Base-by-base conservation (phyloP, 2,888 invertebrate species). In the Mystacides longicornis region DNA sequence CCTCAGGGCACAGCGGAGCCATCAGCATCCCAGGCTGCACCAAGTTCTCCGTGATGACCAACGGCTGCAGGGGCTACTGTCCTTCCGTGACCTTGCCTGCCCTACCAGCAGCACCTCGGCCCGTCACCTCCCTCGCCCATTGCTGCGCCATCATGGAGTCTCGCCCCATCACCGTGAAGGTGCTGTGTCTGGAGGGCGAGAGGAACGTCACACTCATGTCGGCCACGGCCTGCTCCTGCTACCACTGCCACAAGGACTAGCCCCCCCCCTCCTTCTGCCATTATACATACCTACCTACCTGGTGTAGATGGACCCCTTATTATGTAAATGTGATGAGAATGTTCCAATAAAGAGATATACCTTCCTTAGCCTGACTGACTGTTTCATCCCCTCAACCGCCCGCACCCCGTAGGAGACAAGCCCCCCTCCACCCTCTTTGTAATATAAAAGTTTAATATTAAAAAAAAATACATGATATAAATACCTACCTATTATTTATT, bases 131-230 rank as follows among this genome's bases (percentile, higher is more conserved):
- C 1, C 79, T 89, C 31, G 92, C 90, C 9, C 88, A 92, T 67
- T 93, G 93, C 71, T 93, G 93, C 71, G 90, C 89, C 69, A 93
- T 93, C 65, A 88, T 89, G 85, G 89, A 91, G 65, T 86, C 91
- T 0, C 89, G 90, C 19, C 77, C 89, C 82, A 82, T 89, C 51
- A 83, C 85, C 62, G 87, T 86, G 7, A 80, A 82, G 63, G 89
- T 91, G 2, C 74, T 86, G 59, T 93, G 92, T 69, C 72, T 89
- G 58, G 88, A 87, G 52, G 92, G 91, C 22, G 80, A 85, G 63
- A 80, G 87, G 64, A 86, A 85, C 64, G 75, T 91, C 56, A 82
- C 85, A 54, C 91, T 92, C 68, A 90, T 89, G 70, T 91, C 91
- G 14, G 92, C 93, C 2, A 79, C 85, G 54, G 81, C 82, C 37